These are phyloP conservation scores for Megaceryle torquata DNA, from an alignment of 2,113 vertebrate species.

Conservation along the genomic window DNA sequence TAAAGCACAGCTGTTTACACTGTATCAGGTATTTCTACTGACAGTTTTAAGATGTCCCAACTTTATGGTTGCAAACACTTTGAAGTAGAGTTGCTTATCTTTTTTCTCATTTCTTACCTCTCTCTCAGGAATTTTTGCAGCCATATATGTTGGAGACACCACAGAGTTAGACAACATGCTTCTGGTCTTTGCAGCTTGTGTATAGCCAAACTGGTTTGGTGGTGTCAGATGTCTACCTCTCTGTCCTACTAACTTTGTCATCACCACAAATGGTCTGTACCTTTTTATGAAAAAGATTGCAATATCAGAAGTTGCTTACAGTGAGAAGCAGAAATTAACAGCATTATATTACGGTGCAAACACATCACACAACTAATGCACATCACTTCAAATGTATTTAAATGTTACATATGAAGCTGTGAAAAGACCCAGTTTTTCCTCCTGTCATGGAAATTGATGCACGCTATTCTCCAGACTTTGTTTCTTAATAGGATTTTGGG, in stretches of 20 bases:
- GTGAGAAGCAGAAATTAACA: background rate
- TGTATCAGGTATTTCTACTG: background rate
- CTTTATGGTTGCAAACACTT: background rate
- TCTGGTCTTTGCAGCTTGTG: background rate
- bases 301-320: background rate
- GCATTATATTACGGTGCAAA: background rate
- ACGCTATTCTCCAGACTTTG: background rate
- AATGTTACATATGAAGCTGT: background rate
- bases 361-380: background rate
- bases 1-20: background rate
- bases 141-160: background rate
- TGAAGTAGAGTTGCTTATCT: background rate
- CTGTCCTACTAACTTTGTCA: background rate
- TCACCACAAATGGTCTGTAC: background rate
- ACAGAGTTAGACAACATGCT: background rate
- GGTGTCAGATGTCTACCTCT: background rate
- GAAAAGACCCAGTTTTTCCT: background rate
- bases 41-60: background rate
- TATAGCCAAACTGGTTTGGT: background rate
- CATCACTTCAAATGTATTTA: background rate
- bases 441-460: background rate
- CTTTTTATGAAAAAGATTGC: background rate
- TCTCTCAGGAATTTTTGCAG: background rate
- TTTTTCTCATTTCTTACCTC: background rate
- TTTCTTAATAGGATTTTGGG: background rate